Percentiles rank a stretch among this genome's conserved stretches.
These are phyloP conservation scores for Sakesphorus luctuosus DNA, from an alignment of 2,113 vertebrate species.

Conservation along the genomic window DNA sequence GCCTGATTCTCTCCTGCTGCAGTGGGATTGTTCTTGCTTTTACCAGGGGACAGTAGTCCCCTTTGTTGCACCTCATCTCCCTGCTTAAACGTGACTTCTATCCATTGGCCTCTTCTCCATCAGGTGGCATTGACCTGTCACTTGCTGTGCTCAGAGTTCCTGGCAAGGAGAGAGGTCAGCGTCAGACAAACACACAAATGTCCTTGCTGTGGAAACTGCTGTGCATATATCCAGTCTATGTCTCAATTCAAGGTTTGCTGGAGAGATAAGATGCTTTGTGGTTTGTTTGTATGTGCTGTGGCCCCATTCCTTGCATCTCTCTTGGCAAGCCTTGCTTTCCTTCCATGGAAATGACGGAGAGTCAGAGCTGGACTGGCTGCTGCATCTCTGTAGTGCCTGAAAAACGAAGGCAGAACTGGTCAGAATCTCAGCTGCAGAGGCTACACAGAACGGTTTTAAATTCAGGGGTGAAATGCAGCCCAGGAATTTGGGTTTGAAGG, in stretches of 20 bases:
- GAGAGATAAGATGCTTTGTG: slow-evolving; percentile 24
- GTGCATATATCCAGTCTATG: background rate
- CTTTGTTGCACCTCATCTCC: background rate
- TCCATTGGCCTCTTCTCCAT: background rate
- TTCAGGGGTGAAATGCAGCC: background rate
- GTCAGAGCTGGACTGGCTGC: background rate
- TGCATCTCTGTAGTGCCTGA: background rate
- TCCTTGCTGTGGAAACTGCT: slow-evolving; percentile 44
- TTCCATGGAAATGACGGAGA: background rate
- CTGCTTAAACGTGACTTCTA: background rate
- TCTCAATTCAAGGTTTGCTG: slow-evolving; percentile 45
- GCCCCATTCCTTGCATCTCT: background rate
- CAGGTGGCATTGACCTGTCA: background rate
- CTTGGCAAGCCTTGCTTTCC: background rate
- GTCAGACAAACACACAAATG: background rate
- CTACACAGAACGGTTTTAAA: background rate
- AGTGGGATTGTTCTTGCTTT: background rate
- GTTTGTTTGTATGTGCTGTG: background rate
- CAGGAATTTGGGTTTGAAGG: background rate
- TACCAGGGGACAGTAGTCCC: background rate
- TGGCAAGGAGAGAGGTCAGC: background rate
- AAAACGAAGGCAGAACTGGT: background rate
- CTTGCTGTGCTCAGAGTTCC: background rate
- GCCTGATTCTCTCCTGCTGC: no score
- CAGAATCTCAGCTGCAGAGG: background rate